Evolutionary conservation across 2,888 invertebrate genomes (phyloP).

Genomic region (Enoplolaimus lenunculus): DNA sequence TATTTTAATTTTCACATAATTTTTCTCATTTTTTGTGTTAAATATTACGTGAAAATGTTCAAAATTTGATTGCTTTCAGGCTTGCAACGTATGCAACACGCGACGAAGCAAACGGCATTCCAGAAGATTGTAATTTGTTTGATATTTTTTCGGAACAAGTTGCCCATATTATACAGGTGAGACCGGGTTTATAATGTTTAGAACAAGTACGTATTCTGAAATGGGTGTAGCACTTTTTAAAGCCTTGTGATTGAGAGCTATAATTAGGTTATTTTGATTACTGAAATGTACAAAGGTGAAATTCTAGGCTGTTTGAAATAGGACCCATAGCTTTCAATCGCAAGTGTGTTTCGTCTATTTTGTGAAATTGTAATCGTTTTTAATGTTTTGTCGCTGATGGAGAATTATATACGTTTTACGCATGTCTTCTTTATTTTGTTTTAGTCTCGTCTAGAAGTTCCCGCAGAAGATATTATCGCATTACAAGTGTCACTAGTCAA

Average conservation of each 20-base stretch:
- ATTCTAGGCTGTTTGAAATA: no score
- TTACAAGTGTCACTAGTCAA: constrained; percentile 85
- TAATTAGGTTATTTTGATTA: no score
- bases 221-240: no score
- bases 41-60: no score
- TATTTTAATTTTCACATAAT: no score
- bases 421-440: constrained; percentile 31
- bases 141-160: constrained; percentile 89
- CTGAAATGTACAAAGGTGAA: no score
- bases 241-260: no score
- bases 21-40: no score
- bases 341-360: neutral
- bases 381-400: constrained; percentile 15
- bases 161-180: constrained; percentile 16
- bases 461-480: constrained; percentile 83
- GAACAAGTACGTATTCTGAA: no score
- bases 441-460: constrained; percentile 79
- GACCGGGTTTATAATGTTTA: no score
- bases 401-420: no score
- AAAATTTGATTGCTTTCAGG: neutral
- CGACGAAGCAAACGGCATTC: constrained; percentile 53
- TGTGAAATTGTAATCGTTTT: constrained; percentile 13
- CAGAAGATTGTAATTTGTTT: constrained; percentile 79
- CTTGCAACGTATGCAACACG: constrained; percentile 39
- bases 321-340: no score